Conservation (phyloP, 2,888 invertebrate genomes). For the Falcaria lacertinaria region DNA sequence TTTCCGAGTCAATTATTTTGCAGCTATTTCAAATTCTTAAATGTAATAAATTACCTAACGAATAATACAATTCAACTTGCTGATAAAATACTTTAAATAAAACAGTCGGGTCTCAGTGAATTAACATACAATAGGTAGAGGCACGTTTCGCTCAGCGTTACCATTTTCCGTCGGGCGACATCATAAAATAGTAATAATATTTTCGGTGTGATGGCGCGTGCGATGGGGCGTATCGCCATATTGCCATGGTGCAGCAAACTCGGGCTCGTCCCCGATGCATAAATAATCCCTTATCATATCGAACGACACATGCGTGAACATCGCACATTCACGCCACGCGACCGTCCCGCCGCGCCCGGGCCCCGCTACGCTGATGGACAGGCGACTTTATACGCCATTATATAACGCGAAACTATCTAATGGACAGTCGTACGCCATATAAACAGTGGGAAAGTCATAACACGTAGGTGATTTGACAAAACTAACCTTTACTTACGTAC, state of each 20-base stretch:
- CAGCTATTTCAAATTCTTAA: too few relatives aligned
- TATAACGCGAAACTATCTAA: too few relatives aligned
- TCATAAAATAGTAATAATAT: conserved; percentile 9
- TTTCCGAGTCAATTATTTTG: too few relatives aligned
- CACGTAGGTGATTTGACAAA: too few relatives aligned
- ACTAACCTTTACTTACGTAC: too few relatives aligned
- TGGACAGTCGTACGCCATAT: too few relatives aligned
- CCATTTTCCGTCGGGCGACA: conserved; percentile 6
- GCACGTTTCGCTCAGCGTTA: conserved; percentile 14
- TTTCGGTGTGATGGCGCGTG: conserved; percentile 12
- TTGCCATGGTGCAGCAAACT: conserved; percentile 22
- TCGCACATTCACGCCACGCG: conserved; percentile 19
- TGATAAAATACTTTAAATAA: neutral
- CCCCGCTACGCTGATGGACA: too few relatives aligned
- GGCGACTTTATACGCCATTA: too few relatives aligned
- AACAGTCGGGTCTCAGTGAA: neutral
- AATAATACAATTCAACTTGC: neutral
- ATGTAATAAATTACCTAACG: neutral
- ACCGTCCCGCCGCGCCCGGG: neutral
- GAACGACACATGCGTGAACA: conserved; percentile 27
- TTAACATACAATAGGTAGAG: conserved; percentile 17
- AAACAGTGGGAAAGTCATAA: too few relatives aligned
- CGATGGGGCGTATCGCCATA: conserved; percentile 25
- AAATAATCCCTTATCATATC: conserved; percentile 49
- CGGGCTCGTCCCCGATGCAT: conserved; percentile 42